Evolutionary conservation across 2,113 vertebrate genomes (phyloP), one percentile per base, ranked within the genome.

Genomic region (Saccopteryx bilineata): DNA sequence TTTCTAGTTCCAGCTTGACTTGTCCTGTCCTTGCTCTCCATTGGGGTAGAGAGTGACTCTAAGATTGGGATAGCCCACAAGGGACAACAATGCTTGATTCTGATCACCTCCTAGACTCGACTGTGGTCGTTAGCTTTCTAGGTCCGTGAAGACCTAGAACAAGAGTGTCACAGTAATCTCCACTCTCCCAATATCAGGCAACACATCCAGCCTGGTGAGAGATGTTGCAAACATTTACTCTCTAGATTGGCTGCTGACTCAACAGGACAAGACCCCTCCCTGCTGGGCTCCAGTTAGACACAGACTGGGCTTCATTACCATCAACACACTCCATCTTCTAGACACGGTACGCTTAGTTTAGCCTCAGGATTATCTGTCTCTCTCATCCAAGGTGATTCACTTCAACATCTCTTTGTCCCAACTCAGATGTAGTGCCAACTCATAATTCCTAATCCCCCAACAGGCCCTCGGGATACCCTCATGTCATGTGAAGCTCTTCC

Each of bases 381-480:
- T 92, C 48, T 89, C 58, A 79, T 74, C 78, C 68, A 23, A n/a
- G 75, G 39, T 71, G 28, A 48, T 85, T 83, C 69, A 23, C 52
- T 63, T 39, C 28, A 39, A 39, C 39, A 24, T 58, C 69, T 92
- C 74, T 82, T 39, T 54, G 83, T 50, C 82, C 50, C 79, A 15
- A 12, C 63, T 92, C 79, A 18, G 92, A 54, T 83, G 65, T 89
- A 21, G 9, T 50, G 23, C 71, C 69, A 52, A 56, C 54, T n/a
- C 31, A 26, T 24, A 21, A 39, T 56, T 74, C 19, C 72, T 23
- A 6, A 13, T 17, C 66, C 58, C 98, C 98, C 97, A 98, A 98
- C 98, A 97, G 98, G 98, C 63, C 26, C 98, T 96, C 72, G 97
- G 84, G 98, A 98, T 98, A 66, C 68, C 31, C 31, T 52, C 23